Conservation (phyloP, 2,113 vertebrate species). For the Elephantulus edwardii region DNA sequence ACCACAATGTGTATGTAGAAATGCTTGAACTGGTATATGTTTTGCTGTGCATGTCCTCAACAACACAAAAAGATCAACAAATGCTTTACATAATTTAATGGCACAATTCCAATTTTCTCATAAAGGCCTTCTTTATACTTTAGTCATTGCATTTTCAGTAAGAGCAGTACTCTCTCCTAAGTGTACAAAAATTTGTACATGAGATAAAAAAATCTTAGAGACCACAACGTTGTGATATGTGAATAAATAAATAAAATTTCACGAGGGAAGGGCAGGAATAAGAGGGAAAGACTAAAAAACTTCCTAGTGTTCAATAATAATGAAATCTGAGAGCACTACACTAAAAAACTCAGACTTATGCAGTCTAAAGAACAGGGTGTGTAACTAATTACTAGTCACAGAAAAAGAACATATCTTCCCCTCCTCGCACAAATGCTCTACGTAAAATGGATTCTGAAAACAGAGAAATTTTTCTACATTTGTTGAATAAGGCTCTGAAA, state of each 20-base stretch:
- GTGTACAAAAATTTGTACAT: not conserved
- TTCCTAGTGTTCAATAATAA: not conserved
- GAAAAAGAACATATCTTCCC: not conserved
- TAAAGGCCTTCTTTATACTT: not conserved
- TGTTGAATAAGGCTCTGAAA: conserved; percentile 37
- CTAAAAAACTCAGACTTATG: not conserved
- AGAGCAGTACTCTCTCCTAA: not conserved
- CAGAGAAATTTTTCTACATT: not conserved
- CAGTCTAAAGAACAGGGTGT: not conserved
- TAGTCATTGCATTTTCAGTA: not conserved
- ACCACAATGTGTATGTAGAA: not conserved
- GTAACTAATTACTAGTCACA: not conserved
- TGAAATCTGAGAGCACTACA: not conserved
- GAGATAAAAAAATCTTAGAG: not conserved
- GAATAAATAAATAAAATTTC: conserved; percentile 28
- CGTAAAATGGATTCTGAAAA: not conserved
- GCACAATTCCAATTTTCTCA: not conserved
- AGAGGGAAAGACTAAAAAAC: not conserved
- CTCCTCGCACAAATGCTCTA: not conserved
- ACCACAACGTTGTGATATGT: not conserved
- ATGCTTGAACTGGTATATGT: not conserved
- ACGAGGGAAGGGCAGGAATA: too few relatives aligned
- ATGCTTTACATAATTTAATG: conserved; percentile 33
- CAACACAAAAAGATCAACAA: not conserved
- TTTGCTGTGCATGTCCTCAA: not conserved